A percentile compares a stretch with the other conserved stretches of the same genome.
These are phyloP conservation scores for Manis crassicaudata DNA, from an alignment of 2,797 vertebrate species.

Conservation along the genomic window DNA sequence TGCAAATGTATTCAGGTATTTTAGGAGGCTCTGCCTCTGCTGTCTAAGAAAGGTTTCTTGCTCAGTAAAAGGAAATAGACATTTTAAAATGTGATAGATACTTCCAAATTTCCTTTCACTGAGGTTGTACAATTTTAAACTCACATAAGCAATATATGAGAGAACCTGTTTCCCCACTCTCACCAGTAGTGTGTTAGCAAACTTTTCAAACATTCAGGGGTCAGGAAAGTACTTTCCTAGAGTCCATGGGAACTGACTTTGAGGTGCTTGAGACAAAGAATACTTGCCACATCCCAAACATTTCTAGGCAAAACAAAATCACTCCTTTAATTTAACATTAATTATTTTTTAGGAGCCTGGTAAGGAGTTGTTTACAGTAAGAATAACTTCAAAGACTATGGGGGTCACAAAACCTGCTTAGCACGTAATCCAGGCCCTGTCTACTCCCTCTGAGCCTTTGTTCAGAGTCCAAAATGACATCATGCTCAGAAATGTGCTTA, in stretches of 20 bases:
- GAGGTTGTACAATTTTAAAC: background rate
- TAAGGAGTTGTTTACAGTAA: background rate
- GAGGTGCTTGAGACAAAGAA: background rate
- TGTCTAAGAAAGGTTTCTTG: background rate
- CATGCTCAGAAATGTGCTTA: background rate
- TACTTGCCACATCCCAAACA: background rate
- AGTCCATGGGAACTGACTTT: background rate
- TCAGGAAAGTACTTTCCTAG: background rate
- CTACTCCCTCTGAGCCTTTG: background rate
- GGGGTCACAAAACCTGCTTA: background rate
- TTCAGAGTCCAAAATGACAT: background rate
- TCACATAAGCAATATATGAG: background rate
- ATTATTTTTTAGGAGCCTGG: background rate
- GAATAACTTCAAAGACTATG: background rate
- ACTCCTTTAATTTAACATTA: background rate
- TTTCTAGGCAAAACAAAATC: slow-evolving; percentile 32
- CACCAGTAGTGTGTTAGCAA: background rate
- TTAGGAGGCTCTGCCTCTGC: background rate
- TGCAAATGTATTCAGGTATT: background rate
- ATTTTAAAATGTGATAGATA: background rate
- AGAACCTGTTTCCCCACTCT: background rate
- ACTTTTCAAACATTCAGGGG: background rate
- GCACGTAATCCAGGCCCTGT: background rate
- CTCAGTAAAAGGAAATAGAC: background rate
- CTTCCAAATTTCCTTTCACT: slow-evolving; percentile 1